Conservation (phyloP, 2,888 invertebrate genomes). For the Boloria euphrosyne region DNA sequence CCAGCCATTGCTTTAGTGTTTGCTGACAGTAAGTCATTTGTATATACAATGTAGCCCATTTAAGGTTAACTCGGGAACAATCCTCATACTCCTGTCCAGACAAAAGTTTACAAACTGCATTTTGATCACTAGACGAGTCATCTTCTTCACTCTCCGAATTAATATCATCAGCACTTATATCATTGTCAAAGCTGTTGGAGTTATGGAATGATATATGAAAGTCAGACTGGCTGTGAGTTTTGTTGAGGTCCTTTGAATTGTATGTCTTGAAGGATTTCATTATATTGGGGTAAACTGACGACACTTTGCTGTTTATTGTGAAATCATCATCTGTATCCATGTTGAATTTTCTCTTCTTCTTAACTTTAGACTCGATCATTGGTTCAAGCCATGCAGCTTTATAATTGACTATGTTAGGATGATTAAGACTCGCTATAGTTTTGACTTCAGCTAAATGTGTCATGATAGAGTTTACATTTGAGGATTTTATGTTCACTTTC, state of each 20-base stretch:
- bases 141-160: conserved; percentile 65
- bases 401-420: conserved; percentile 91
- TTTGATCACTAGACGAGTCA: conserved; percentile 50
- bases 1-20: conserved; percentile 89
- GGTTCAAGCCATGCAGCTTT: conserved; percentile 92
- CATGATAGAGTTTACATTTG: conserved; percentile 84
- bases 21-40: conserved; percentile 92
- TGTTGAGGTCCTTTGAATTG: conserved; percentile 70
- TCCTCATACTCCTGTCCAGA: conserved; percentile 62
- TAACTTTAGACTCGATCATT: conserved; percentile 75
- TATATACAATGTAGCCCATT: conserved; percentile 89
- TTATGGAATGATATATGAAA: conserved; percentile 71
- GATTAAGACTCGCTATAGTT: conserved; percentile 89
- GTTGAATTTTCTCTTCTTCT: conserved; percentile 60
- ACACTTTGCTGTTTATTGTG: conserved; percentile 54
- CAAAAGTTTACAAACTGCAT: conserved; percentile 65
- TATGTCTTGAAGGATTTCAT: conserved; percentile 75
- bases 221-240: conserved; percentile 65
- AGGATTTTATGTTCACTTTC: conserved; percentile 86
- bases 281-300: conserved; percentile 67
- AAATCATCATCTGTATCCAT: conserved; percentile 72
- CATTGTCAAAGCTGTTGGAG: conserved; percentile 60
- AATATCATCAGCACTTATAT: conserved; percentile 54
- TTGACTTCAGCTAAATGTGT: conserved; percentile 89
- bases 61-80: conserved; percentile 75